Percentiles rank a stretch among this genome's conserved stretches.
phyloP scores from a whole-genome alignment of 2,113 vertebrate genomes.

The Peucedramus taeniatus region DNA sequence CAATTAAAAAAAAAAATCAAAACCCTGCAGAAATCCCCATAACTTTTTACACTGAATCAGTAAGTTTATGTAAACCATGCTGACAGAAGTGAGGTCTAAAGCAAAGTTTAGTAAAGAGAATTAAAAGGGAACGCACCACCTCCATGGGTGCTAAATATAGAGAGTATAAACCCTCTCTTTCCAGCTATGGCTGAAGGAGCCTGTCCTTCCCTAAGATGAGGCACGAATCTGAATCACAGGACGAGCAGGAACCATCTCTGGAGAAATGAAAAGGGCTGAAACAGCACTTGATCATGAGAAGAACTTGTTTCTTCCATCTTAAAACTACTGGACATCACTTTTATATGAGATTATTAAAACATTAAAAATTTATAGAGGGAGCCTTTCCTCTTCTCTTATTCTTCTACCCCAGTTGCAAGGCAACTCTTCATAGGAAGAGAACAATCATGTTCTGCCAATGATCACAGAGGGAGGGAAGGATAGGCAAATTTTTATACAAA shows the following conservation, averaged over 20 bases:
- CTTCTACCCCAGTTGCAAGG: background rate
- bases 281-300: background rate
- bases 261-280: background rate
- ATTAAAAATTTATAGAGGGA: background rate
- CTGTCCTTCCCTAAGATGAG: background rate
- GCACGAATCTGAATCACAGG: background rate
- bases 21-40: background rate
- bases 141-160: background rate
- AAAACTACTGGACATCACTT: background rate
- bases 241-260: fast-evolving
- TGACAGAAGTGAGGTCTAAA: background rate
- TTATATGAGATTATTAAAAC: background rate
- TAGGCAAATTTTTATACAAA: background rate
- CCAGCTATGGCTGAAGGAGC: background rate
- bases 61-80: background rate
- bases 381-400: background rate
- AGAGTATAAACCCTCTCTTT: background rate
- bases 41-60: background rate
- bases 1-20: background rate
- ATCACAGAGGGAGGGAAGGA: background rate
- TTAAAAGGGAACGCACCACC: background rate
- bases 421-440: background rate
- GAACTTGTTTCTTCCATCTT: background rate
- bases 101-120: background rate
- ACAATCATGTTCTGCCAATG: background rate